phyloP scores from a whole-genome alignment of 2,888 invertebrate species.

The Cylloceria caligata region DNA sequence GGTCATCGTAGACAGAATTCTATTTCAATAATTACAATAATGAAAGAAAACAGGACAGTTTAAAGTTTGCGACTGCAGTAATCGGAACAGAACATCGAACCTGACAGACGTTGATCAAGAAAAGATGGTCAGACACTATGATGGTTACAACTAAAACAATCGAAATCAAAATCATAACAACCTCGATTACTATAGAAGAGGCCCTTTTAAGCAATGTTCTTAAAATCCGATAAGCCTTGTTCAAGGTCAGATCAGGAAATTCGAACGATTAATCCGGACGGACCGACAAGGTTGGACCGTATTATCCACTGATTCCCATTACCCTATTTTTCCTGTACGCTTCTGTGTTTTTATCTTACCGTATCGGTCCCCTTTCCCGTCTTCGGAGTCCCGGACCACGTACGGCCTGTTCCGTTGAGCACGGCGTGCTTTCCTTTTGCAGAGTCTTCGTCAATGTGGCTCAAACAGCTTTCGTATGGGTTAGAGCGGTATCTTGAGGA shows the following conservation, averaged over 20 bases:
- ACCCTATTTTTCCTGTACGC: constrained; percentile 43
- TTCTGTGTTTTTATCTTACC: background rate
- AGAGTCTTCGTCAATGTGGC: constrained; percentile 54
- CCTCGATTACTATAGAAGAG: background rate
- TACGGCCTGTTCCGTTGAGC: constrained; percentile 40
- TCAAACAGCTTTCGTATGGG: constrained; percentile 26
- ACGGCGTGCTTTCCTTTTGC: constrained; percentile 47
- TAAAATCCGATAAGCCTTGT: background rate
- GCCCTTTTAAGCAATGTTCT: background rate
- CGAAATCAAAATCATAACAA: background rate
- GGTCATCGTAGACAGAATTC: too few relatives aligned
- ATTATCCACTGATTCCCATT: background rate
- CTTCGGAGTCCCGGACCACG: constrained; percentile 43
- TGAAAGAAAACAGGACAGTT: too few relatives aligned
- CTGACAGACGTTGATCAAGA: too few relatives aligned
- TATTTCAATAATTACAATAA: too few relatives aligned
- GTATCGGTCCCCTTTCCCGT: constrained; percentile 10
- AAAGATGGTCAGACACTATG: too few relatives aligned
- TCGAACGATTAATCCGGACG: background rate
- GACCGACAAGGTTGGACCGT: background rate
- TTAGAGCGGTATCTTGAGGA: constrained; percentile 26
- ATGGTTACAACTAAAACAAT: background rate
- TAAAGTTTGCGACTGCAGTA: too few relatives aligned
- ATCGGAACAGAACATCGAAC: too few relatives aligned
- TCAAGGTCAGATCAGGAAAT: background rate